These are phyloP conservation scores for Acronicta psi DNA, from an alignment of 2,888 invertebrate genomes.

Conservation along the genomic window DNA sequence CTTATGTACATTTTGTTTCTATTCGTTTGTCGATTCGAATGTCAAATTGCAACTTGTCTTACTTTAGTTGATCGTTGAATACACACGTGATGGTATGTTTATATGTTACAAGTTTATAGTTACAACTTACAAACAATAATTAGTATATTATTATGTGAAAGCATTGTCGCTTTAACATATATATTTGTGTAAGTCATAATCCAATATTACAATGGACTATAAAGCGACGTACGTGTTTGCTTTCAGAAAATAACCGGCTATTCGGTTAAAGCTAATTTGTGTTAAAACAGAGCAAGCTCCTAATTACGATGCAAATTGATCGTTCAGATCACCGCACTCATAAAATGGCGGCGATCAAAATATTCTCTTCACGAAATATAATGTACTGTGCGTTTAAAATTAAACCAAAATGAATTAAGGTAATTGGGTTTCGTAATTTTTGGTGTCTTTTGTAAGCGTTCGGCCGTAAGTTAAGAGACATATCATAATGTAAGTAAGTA, in stretches of 20 bases:
- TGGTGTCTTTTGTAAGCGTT: constrained; percentile 17
- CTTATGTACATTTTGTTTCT: too few species aligned
- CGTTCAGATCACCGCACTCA: constrained; percentile 79
- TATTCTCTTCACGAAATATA: constrained; percentile 54
- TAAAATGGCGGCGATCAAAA: constrained; percentile 73
- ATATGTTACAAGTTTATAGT: too few species aligned
- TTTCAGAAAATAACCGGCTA: constrained; percentile 66
- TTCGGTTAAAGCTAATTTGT: constrained; percentile 80
- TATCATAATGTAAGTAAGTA: too few species aligned
- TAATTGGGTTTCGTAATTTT: constrained; percentile 43
- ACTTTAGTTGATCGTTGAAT: too few species aligned
- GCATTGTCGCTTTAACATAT: constrained; percentile 33
- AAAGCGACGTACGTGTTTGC: constrained; percentile 62
- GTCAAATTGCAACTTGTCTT: too few species aligned
- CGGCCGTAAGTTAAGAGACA: constrained; percentile 13
- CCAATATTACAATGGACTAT: constrained; percentile 56
- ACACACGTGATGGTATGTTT: too few species aligned
- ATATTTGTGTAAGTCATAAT: constrained; percentile 53
- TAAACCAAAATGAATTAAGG: constrained; percentile 44
- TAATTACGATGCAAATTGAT: constrained; percentile 87
- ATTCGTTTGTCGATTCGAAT: too few species aligned
- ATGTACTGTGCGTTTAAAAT: constrained; percentile 49
- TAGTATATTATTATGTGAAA: constrained; percentile 17
- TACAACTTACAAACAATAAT: too few species aligned
- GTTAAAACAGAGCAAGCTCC: constrained; percentile 79